These are phyloP conservation scores for Drosophila malerkotliana DNA, from an alignment of 1,140 invertebrate genomes.

Conservation along the genomic window DNA sequence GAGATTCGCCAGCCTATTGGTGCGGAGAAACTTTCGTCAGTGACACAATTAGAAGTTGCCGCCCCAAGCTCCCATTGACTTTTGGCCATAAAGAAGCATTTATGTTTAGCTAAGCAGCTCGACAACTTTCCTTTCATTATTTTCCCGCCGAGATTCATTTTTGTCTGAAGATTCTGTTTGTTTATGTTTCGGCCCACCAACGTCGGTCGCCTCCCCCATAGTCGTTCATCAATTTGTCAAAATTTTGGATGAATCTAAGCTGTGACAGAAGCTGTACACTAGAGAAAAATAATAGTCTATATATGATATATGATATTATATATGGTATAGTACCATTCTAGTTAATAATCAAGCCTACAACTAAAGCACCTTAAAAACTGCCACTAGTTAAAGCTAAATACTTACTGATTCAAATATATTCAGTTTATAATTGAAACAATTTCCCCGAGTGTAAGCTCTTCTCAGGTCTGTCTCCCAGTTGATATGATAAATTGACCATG, in stretches of 20 bases:
- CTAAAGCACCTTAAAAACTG: too few species aligned
- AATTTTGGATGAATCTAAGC: slow-evolving; percentile 51
- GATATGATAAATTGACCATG: slow-evolving; percentile 79
- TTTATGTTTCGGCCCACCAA: slow-evolving; percentile 46
- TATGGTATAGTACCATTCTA: too few species aligned
- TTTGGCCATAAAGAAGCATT: slow-evolving; percentile 57
- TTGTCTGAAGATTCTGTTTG: background rate
- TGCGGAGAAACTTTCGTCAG: slow-evolving; percentile 59
- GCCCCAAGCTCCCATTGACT: slow-evolving; percentile 6
- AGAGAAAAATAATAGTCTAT: slow-evolving; percentile 1
- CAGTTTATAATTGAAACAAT: background rate
- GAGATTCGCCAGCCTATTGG: slow-evolving; percentile 53
- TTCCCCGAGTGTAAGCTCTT: slow-evolving; percentile 1
- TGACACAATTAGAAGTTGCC: slow-evolving; percentile 67
- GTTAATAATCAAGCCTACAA: too few species aligned
- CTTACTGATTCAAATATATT: background rate
- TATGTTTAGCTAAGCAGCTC: slow-evolving; percentile 35
- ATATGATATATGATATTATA: too few species aligned
- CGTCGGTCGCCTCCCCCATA: slow-evolving; percentile 34
- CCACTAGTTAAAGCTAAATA: background rate
- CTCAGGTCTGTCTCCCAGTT: slow-evolving; percentile 6
- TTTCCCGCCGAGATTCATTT: slow-evolving; percentile 1
- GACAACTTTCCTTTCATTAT: slow-evolving; percentile 46
- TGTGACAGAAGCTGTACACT: slow-evolving; percentile 21
- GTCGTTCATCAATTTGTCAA: slow-evolving; percentile 69